Conservation (phyloP, 2,888 invertebrate genomes). For the Drosophila hamatofila region DNA sequence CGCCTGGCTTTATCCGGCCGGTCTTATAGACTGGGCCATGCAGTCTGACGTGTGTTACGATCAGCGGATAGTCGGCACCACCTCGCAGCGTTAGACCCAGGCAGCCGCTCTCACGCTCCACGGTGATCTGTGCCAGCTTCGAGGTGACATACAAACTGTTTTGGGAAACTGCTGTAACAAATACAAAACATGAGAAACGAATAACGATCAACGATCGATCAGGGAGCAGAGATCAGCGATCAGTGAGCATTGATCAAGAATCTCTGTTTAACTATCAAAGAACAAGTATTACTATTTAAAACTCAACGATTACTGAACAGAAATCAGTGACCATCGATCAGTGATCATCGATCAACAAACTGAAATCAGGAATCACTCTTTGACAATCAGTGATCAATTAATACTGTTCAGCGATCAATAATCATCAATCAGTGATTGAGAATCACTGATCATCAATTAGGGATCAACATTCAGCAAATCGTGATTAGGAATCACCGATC, state of each 20-base stretch:
- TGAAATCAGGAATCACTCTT: neutral
- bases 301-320: no score
- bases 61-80: constrained; percentile 92
- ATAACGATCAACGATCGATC: neutral
- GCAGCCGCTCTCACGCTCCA: constrained; percentile 92
- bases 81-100: constrained; percentile 95
- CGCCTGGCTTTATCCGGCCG: constrained; percentile 95
- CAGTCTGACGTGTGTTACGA: constrained; percentile 95
- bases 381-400: neutral
- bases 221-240: neutral
- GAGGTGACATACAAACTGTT: constrained; percentile 91
- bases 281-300: neutral
- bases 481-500: neutral
- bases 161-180: constrained; percentile 87
- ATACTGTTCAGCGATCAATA: neutral
- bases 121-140: constrained; percentile 91
- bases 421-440: neutral
- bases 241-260: neutral
- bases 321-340: neutral
- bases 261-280: neutral
- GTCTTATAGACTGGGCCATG: constrained; percentile 96
- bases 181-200: constrained; percentile 1
- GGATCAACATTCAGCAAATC: neutral
- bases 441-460: neutral
- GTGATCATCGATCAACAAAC: neutral